Conservation (phyloP, 2,113 vertebrate genomes). For the Australoheros scitulus region DNA sequence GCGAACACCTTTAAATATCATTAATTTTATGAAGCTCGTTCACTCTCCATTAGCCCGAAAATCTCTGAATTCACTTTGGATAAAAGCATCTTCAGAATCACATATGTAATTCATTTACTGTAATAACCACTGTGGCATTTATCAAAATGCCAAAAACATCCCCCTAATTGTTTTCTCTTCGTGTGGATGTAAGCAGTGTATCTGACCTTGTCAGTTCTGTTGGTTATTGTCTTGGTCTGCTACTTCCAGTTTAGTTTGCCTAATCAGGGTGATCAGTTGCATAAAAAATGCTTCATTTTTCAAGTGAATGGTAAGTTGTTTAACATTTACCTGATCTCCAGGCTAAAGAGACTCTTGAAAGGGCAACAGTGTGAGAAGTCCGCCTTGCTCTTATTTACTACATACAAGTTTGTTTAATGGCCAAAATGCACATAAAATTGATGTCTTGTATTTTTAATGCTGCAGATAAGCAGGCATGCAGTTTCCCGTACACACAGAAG, state of each 20-base stretch:
- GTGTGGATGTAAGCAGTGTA: not conserved
- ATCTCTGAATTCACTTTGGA: not conserved
- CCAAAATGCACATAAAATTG: not conserved
- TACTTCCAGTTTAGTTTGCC: not conserved
- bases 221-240: not conserved
- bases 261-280: not conserved
- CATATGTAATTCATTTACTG: constrained; percentile 23
- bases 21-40: not conserved
- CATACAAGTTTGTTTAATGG: constrained; percentile 15
- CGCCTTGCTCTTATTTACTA: not conserved
- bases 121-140: constrained; percentile 37
- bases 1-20: not conserved
- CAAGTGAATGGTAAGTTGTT: not conserved
- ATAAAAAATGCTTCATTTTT: not conserved
- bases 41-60: not conserved
- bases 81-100: constrained; percentile 29
- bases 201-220: not conserved
- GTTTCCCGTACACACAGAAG: not conserved
- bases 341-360: constrained; percentile 10
- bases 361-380: not conserved
- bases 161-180: not conserved
- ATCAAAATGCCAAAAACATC: constrained; percentile 45
- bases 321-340: not conserved
- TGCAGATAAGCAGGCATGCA: not conserved
- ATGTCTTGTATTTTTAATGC: constrained; percentile 3